Conservation (phyloP, 2,888 invertebrate genomes). For the Papilio elwesi region DNA sequence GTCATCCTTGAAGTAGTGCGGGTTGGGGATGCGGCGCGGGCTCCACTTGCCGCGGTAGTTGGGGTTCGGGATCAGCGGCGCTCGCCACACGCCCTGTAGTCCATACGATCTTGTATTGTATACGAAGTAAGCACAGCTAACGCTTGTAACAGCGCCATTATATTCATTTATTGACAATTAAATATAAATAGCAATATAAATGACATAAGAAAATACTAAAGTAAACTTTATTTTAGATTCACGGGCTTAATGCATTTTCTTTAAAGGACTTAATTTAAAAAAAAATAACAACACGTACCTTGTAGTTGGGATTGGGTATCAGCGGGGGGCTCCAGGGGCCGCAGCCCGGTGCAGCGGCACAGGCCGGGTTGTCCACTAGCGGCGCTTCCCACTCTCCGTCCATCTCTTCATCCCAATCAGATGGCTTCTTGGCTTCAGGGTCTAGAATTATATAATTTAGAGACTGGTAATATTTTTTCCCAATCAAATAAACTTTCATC, state of each 20-base stretch:
- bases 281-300: too few species aligned
- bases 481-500: too few species aligned
- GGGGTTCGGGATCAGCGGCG: slow-evolving; percentile 95
- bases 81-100: slow-evolving; percentile 92
- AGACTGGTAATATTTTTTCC: too few species aligned
- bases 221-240: too few species aligned
- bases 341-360: slow-evolving; percentile 92
- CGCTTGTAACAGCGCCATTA: too few species aligned
- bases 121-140: too few species aligned
- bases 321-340: slow-evolving; percentile 94
- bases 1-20: slow-evolving; percentile 95
- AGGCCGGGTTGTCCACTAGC: slow-evolving; percentile 94
- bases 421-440: slow-evolving; percentile 93
- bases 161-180: too few species aligned
- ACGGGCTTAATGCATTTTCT: too few species aligned
- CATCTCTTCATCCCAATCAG: slow-evolving; percentile 99
- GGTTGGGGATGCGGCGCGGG: slow-evolving; percentile 94
- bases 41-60: slow-evolving; percentile 98
- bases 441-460: slow-evolving; percentile 77
- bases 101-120: neutral
- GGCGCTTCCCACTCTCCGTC: slow-evolving; percentile 99
- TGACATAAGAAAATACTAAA: too few species aligned
- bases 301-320: slow-evolving; percentile 95
- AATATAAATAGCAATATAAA: too few species aligned
- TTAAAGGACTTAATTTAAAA: too few species aligned